Evolutionary conservation across 2,888 invertebrate genomes (phyloP).

Genomic region (Euphydryas editha): DNA sequence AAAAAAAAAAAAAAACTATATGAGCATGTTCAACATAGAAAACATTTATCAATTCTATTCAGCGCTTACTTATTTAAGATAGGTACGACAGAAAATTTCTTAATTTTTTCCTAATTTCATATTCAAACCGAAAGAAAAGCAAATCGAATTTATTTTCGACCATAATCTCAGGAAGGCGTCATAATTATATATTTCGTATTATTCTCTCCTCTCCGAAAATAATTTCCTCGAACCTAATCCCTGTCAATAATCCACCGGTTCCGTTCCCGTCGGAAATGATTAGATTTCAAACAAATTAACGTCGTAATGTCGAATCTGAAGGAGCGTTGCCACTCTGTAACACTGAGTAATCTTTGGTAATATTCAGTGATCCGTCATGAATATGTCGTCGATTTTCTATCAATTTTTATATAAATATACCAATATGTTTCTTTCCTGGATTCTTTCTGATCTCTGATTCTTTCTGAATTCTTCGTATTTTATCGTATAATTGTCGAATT

Average conservation of each 20-base stretch:
- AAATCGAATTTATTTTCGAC: constrained; percentile 1
- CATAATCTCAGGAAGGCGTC: constrained; percentile 28
- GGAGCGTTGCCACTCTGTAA: constrained; percentile 11
- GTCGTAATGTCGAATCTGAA: constrained; percentile 38
- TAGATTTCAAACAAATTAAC: constrained; percentile 39
- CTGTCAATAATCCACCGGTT: constrained; percentile 38
- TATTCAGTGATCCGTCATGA: constrained; percentile 26
- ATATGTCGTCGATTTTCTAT: constrained; percentile 15
- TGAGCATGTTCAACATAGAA: too few species aligned
- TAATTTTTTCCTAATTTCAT: neutral
- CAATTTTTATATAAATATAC: too few species aligned
- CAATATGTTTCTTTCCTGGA: too few species aligned
- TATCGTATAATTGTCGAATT: too few species aligned
- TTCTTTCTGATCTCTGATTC: too few species aligned
- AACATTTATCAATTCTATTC: neutral
- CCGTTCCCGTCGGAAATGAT: constrained; percentile 38
- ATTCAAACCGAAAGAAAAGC: neutral
- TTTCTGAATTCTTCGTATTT: neutral
- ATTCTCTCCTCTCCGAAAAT: constrained; percentile 34
- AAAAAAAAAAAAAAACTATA: too few species aligned
- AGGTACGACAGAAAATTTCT: neutral
- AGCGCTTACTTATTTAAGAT: neutral
- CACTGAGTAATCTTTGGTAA: constrained; percentile 25
- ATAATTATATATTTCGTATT: constrained; percentile 38
- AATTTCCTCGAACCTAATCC: constrained; percentile 36